Evolutionary conservation across 2,113 vertebrate genomes (phyloP).

Genomic region (Pelecanus crispus): DNA sequence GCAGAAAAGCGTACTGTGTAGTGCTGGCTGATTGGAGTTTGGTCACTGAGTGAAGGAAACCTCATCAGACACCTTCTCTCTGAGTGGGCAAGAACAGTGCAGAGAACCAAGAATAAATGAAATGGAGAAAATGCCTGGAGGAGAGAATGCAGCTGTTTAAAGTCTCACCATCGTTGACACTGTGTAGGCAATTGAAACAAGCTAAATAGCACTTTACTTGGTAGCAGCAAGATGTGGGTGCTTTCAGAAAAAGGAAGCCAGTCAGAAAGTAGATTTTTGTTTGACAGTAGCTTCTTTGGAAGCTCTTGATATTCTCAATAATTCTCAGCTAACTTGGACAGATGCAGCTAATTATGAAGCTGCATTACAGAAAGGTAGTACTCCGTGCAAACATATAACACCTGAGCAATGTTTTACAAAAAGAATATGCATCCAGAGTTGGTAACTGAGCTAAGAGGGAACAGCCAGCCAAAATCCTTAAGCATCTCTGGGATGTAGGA

Average conservation of each 20-base stretch:
- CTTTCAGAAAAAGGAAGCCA: not conserved
- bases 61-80: not conserved
- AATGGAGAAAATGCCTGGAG: not conserved
- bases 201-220: not conserved
- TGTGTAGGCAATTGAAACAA: not conserved
- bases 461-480: not conserved
- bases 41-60: not conserved
- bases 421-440: not conserved
- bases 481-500: not conserved
- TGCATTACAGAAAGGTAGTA: not conserved
- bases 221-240: not conserved
- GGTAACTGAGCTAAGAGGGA: not conserved
- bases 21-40: not conserved
- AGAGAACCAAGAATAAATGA: not conserved
- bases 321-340: not conserved
- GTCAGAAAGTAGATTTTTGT: not conserved
- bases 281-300: not conserved
- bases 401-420: not conserved
- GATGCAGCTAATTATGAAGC: not conserved
- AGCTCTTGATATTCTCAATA: not conserved
- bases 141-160: not conserved
- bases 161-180: not conserved
- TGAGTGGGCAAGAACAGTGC: not conserved
- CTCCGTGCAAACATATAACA: not conserved
- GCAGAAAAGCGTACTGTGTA: not conserved